Evolutionary conservation across 2,888 invertebrate genomes (phyloP).

Genomic region (Cacoxenus indagator): DNA sequence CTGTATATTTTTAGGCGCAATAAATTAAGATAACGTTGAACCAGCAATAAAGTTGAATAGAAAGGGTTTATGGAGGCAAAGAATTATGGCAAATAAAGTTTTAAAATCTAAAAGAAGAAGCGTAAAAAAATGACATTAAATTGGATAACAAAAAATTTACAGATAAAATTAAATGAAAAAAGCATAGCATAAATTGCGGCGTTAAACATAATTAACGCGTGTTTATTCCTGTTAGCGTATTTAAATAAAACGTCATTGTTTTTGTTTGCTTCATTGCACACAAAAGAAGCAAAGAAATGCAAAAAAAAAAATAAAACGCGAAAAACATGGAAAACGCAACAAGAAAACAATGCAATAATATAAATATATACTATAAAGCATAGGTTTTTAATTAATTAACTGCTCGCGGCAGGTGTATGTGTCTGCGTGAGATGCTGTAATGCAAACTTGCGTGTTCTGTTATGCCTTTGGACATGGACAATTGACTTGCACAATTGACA

Average conservation of each 20-base stretch:
- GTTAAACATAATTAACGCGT: constrained; percentile 45
- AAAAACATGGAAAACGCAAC: no score
- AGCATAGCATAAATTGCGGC: background rate
- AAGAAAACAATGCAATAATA: background rate
- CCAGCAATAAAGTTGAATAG: background rate
- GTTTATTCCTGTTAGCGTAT: constrained; percentile 43
- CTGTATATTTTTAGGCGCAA: background rate
- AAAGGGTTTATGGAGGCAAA: background rate
- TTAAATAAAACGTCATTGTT: constrained; percentile 53
- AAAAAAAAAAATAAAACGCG: no score
- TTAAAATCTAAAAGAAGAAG: background rate
- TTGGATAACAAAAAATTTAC: background rate
- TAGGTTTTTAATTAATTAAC: constrained; percentile 51
- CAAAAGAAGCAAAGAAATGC: no score
- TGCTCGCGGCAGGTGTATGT: constrained; percentile 26
- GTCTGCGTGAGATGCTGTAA: no score
- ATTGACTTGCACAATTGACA: constrained; percentile 34
- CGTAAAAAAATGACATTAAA: background rate
- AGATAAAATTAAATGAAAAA: background rate
- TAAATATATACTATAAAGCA: background rate
- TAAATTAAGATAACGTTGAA: background rate
- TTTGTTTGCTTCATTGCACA: background rate
- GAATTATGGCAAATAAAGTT: background rate
- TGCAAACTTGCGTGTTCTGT: background rate
- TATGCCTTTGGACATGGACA: constrained; percentile 3